A percentile compares a stretch with the other conserved stretches of the same genome.
phyloP scores from a whole-genome alignment of 2,113 vertebrate genomes.

The Puma concolor region DNA sequence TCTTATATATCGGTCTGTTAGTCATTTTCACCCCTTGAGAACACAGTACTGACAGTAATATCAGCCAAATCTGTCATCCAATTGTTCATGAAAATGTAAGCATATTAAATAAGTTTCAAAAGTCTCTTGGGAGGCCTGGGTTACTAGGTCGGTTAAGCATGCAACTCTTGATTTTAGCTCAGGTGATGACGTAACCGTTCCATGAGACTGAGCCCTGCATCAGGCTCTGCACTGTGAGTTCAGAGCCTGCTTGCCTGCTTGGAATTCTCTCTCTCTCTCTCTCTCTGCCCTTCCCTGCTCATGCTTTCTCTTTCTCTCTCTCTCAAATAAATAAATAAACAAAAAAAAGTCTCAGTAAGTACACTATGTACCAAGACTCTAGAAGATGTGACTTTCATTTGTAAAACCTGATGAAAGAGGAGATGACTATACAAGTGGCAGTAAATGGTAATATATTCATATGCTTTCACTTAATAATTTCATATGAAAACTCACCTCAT shows the following conservation, averaged over 20 bases:
- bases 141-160: no score
- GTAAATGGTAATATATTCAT: background rate
- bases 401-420: background rate
- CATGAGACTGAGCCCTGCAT: no score
- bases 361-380: background rate
- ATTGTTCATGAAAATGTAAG: background rate
- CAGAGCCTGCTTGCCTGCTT: no score
- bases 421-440: background rate
- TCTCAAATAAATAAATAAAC: no score
- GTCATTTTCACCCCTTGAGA: background rate
- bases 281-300: no score
- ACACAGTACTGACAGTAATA: background rate
- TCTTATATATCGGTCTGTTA: background rate
- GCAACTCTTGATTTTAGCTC: no score
- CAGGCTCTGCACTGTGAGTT: no score
- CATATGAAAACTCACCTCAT: background rate
- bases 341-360: background rate
- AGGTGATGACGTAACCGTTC: no score
- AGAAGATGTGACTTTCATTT: background rate
- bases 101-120: background rate
- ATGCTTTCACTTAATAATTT: background rate
- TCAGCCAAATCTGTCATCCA: background rate
- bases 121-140: background rate
- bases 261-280: no score
- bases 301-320: no score